phyloP scores from a whole-genome alignment of 2,797 vertebrate species.

The Muscicapa striata region DNA sequence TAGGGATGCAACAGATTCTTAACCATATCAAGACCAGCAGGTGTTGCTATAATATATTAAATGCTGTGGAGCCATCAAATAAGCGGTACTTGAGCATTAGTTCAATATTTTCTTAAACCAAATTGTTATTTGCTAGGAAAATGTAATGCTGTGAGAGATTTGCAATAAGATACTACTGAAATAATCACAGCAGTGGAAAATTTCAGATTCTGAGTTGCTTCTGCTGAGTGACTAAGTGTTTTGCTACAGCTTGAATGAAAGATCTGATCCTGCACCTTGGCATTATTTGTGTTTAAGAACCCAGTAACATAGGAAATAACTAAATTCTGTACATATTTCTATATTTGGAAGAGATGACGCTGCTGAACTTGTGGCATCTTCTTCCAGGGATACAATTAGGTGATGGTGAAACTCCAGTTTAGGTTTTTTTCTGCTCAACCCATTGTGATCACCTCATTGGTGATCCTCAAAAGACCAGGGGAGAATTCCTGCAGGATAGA shows the following conservation, averaged over 20 bases:
- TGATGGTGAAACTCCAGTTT: not conserved
- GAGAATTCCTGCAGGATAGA: not conserved
- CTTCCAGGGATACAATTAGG: not conserved
- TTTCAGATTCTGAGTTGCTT: not conserved
- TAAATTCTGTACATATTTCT: not conserved
- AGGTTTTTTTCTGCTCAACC: not conserved
- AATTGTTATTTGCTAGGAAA: not conserved
- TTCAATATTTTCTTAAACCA: not conserved
- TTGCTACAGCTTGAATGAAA: not conserved
- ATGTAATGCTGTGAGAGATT: not conserved
- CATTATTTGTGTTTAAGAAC: not conserved
- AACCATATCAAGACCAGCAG: conserved; percentile 49
- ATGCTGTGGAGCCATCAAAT: not conserved
- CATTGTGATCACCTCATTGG: not conserved
- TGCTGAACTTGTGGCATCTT: not conserved
- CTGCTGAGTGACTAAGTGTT: not conserved
- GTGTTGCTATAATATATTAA: conserved; percentile 42
- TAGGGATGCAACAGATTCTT: not conserved
- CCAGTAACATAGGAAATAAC: not conserved
- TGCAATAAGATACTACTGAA: not conserved
- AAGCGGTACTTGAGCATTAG: not conserved
- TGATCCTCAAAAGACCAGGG: not conserved
- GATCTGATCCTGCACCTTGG: not conserved
- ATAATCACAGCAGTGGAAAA: not conserved
- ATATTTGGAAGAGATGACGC: not conserved